Percentiles rank a stretch among this genome's conserved stretches.
Evolutionary conservation across 2,797 vertebrate species (phyloP).

Genomic region (Phrynocephalus guinanensis): DNA sequence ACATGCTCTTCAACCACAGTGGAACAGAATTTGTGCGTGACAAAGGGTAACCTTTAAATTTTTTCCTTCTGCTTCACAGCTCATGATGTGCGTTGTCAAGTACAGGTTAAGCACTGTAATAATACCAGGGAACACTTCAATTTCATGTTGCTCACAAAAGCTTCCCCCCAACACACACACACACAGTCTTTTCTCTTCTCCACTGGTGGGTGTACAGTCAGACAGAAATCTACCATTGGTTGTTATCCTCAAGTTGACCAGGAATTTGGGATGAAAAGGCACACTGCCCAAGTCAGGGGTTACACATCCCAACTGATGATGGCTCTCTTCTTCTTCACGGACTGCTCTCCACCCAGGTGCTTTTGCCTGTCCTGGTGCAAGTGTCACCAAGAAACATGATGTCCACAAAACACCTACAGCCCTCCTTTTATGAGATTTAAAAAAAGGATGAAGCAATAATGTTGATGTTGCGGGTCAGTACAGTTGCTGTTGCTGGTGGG

Average conservation of each 20-base stretch:
- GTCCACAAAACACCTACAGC: not conserved
- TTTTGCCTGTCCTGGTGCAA: not conserved
- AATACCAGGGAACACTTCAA: too few species aligned
- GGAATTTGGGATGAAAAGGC: not conserved
- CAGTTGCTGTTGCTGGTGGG: not conserved
- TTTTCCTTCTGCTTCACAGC: too few species aligned
- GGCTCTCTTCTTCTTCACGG: too few species aligned
- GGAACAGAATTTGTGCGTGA: too few species aligned
- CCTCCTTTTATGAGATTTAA: not conserved
- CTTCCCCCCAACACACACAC: not conserved
- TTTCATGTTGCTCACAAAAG: too few species aligned
- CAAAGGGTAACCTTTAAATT: too few species aligned
- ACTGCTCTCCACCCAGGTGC: not conserved
- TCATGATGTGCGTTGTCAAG: too few species aligned
- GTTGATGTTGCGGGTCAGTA: not conserved
- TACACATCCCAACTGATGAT: not conserved
- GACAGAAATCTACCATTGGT: not conserved
- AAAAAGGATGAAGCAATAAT: not conserved
- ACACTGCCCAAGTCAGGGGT: not conserved
- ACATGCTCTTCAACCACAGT: too few species aligned
- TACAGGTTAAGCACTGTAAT: too few species aligned
- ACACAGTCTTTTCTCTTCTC: not conserved
- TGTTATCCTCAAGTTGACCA: not conserved
- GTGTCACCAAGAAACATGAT: not conserved
- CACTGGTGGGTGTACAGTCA: not conserved